Percentiles rank a stretch among this genome's conserved stretches.
phyloP scores from a whole-genome alignment of 2,113 vertebrate genomes.

The Anas platyrhynchos region DNA sequence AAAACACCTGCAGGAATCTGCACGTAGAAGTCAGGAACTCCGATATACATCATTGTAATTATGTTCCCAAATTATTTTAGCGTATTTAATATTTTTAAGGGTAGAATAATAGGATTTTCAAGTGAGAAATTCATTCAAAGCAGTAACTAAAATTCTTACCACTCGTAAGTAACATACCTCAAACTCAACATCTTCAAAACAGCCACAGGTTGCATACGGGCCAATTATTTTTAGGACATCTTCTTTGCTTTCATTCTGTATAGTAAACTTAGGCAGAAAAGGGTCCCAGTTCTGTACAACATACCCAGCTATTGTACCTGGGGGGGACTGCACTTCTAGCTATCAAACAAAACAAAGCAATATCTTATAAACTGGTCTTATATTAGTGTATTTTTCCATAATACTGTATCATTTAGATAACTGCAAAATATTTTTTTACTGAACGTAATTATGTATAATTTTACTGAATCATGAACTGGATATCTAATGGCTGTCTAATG shows the following conservation, averaged over 20 bases:
- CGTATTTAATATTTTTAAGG: background rate
- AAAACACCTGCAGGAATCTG: background rate
- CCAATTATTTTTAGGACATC: conserved; percentile 82
- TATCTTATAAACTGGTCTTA: background rate
- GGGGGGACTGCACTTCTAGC: conserved; percentile 84
- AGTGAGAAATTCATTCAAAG: background rate
- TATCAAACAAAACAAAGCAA: conserved; percentile 50
- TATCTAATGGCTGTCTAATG: background rate
- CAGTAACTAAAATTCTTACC: background rate
- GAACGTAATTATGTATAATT: background rate
- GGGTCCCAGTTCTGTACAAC: conserved; percentile 85
- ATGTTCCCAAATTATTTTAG: background rate
- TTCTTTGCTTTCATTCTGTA: conserved; percentile 81
- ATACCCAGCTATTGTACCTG: conserved; percentile 77
- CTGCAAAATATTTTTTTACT: background rate
- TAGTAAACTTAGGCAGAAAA: conserved; percentile 81
- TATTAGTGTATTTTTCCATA: background rate
- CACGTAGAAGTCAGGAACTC: background rate
- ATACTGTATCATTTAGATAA: background rate
- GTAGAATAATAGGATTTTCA: background rate
- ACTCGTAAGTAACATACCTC: conserved; percentile 74
- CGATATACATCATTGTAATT: background rate
- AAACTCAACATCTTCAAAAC: conserved; percentile 82
- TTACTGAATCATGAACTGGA: background rate
- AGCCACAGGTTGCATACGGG: conserved; percentile 79